Conservation (phyloP, 2,113 vertebrate species). For the Rattus rattus region DNA sequence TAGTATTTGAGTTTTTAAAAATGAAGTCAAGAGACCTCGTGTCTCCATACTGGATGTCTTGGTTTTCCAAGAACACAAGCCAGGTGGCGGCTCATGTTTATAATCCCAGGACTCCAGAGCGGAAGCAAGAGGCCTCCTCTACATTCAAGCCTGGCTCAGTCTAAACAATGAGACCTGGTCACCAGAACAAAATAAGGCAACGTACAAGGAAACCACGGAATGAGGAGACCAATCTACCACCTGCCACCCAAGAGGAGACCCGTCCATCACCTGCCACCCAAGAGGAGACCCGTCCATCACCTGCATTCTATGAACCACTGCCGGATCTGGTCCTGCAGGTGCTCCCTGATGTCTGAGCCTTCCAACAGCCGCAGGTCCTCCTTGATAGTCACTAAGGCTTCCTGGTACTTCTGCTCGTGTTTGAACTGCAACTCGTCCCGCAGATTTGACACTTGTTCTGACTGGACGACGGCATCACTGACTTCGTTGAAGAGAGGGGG, state of each 20-base stretch:
- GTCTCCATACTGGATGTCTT: fast-evolving
- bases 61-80: not conserved
- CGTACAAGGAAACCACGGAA: not conserved
- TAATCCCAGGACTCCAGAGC: too few relatives aligned
- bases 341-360: conserved; percentile 86
- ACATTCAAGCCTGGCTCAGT: not conserved
- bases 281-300: conserved; percentile 69
- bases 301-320: conserved; percentile 92
- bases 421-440: conserved; percentile 80
- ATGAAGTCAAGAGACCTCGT: not conserved
- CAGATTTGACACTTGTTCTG: conserved; percentile 56
- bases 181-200: not conserved
- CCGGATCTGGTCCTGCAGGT: conserved; percentile 89
- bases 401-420: conserved; percentile 83
- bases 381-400: conserved; percentile 85
- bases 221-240: conserved; percentile 68
- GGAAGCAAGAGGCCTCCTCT: not conserved
- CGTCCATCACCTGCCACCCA: conserved; percentile 78
- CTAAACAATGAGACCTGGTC: not conserved
- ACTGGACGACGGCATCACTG: conserved; percentile 50
- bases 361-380: conserved; percentile 84
- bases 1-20: not conserved
- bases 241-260: not conserved
- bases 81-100: not conserved
- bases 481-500: conserved; percentile 79